Percentiles rank a stretch among this genome's conserved stretches.
These are phyloP conservation scores for Limnothrissa miodon DNA, from an alignment of 2,113 vertebrate genomes.

Conservation along the genomic window DNA sequence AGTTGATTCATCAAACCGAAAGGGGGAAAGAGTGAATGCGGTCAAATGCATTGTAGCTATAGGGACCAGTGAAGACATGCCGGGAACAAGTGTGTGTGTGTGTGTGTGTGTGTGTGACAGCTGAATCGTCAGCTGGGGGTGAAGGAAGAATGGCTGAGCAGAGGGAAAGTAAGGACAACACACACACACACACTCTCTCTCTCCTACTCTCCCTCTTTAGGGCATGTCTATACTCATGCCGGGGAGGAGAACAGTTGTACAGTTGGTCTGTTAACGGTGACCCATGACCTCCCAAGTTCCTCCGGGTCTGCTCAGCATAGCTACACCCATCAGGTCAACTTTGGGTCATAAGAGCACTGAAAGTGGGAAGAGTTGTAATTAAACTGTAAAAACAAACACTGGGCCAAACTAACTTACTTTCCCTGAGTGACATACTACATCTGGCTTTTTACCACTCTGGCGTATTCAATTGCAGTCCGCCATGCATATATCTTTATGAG, in stretches of 20 bases:
- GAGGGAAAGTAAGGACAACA: conserved; percentile 63
- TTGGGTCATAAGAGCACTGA: neutral
- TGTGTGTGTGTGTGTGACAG: conserved; percentile 71
- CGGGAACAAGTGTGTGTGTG: conserved; percentile 60
- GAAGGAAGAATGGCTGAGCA: conserved; percentile 61
- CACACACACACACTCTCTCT: conserved; percentile 32
- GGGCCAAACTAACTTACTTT: neutral
- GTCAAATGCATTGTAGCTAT: conserved; percentile 60
- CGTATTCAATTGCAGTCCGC: neutral
- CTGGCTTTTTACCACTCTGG: neutral
- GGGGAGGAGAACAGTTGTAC: conserved; percentile 6
- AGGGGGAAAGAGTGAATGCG: neutral
- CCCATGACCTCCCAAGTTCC: neutral
- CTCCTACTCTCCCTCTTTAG: neutral
- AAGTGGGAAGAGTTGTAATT: neutral
- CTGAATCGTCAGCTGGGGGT: conserved; percentile 68
- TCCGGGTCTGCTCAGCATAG: neutral
- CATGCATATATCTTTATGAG: neutral
- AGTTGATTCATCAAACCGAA: neutral
- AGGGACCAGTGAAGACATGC: conserved; percentile 58
- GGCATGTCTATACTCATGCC: neutral
- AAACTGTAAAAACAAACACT: neutral
- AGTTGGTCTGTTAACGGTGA: neutral
- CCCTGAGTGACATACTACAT: neutral
- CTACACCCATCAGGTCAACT: conserved; percentile 2